Evolutionary conservation across 2,888 invertebrate genomes (phyloP).

Genomic region (Cheilosia impressa): DNA sequence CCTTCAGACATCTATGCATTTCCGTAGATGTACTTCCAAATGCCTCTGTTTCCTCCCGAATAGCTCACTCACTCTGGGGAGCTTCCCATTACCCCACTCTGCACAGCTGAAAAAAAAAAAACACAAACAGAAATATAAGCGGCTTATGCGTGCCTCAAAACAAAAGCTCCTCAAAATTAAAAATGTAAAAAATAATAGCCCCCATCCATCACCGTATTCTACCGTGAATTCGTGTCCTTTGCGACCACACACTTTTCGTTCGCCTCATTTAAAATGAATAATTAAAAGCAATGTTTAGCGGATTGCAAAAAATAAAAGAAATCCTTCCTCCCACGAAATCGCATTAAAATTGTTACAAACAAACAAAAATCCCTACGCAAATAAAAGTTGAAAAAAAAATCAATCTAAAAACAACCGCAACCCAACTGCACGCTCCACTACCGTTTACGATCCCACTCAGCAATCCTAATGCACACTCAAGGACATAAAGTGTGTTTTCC

Average conservation of each 20-base stretch:
- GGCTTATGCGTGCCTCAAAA: no score
- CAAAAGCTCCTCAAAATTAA: neutral
- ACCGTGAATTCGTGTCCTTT: neutral
- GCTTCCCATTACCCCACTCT: no score
- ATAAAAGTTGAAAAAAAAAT: conserved; percentile 1
- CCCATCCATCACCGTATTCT: neutral
- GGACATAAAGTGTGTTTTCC: conserved; percentile 60
- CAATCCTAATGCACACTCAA: conserved; percentile 50
- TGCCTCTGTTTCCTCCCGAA: no score
- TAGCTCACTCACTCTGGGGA: no score
- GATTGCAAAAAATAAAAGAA: neutral
- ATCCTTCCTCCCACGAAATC: neutral
- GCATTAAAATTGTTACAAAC: conserved; percentile 29
- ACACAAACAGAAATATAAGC: no score
- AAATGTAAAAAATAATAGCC: neutral
- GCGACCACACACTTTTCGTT: neutral
- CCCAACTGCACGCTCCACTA: conserved; percentile 13
- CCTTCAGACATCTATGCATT: no score
- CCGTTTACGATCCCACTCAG: conserved; percentile 21
- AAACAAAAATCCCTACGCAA: neutral
- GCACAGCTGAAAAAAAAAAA: no score
- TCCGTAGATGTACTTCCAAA: no score
- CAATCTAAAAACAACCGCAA: conserved; percentile 16
- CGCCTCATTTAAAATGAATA: conserved; percentile 5
- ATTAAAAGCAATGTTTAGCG: conserved; percentile 12